Evolutionary conservation across 1,140 invertebrate genomes (phyloP), one percentile per base, ranked within the genome.

Genomic region (Thaumatotibia leucotreta): DNA sequence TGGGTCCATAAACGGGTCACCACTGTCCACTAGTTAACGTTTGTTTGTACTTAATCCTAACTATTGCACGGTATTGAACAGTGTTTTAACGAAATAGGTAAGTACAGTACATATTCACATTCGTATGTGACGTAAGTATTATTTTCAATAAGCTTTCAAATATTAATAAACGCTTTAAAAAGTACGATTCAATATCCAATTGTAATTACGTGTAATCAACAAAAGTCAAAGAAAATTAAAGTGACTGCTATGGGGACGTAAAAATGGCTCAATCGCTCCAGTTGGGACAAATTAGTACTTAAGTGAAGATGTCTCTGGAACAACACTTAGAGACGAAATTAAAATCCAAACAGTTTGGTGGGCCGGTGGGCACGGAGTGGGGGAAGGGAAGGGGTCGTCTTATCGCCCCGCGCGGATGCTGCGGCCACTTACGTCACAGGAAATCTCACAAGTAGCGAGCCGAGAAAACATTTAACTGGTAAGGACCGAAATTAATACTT

Each of bases 241-340:
- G 24, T 58, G 23, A 58, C 52, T 29, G 52, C 52, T 58, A 58
- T 29, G 58, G 66, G 73, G 68, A 75, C 65, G 74, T 75, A 75
- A 64, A 76, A 83, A 86, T 73, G 75, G 72, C 75, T 78, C 74
- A 76, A 72, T 74, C 75, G 75, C 80, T 80, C 73, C 77, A 87
- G 79, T 79, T 82, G 74, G 80, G 75, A 85, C 85, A 88, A 89
- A 89, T 89, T 87, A 86, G 84, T 84, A 88, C 83, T 85, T 86
- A 82, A 80, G 69, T 64, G 70, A 73, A 72, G 75, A 82, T 66
- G 79, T 87, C 84, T 87, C 81, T 79, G 75, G 77, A 65, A 87
- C 82, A 86, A 84, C 83, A 88, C 86, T 89, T 86, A 85, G 86
- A 74, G 68, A 73, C 83, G 75, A 87, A 88, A 89, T 88, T 87